phyloP scores from a whole-genome alignment of 1,140 invertebrate genomes.

The Meteorus sp. region DNA sequence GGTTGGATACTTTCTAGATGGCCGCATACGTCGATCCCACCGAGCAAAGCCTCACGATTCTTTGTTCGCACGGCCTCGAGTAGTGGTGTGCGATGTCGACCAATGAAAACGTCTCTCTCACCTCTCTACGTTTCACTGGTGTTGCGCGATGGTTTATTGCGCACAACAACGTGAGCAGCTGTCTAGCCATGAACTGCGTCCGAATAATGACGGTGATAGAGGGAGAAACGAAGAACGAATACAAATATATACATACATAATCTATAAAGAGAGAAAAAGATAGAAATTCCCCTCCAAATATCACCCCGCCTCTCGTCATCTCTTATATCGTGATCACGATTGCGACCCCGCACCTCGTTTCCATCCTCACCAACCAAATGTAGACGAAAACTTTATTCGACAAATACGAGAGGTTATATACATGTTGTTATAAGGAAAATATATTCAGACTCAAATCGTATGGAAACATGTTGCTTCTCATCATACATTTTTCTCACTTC shows the following conservation, averaged over 20 bases:
- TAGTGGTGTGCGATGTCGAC: conserved; percentile 17
- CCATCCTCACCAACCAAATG: conserved; percentile 7
- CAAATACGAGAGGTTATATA: background rate
- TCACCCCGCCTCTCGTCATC: background rate
- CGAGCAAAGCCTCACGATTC: conserved; percentile 43
- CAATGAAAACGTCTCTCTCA: background rate
- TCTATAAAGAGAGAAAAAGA: too few species aligned
- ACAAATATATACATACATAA: too few species aligned
- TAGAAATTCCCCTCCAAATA: background rate
- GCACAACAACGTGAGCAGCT: conserved; percentile 30
- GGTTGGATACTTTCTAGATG: conserved; percentile 50
- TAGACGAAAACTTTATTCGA: conserved; percentile 15
- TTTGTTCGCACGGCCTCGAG: conserved; percentile 41
- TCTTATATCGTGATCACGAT: background rate
- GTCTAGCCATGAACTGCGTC: conserved; percentile 16
- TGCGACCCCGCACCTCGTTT: conserved; percentile 10
- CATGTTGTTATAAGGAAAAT: background rate
- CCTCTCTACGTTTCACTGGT: conserved; percentile 10
- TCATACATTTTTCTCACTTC: background rate
- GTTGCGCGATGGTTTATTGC: conserved; percentile 31
- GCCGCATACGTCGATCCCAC: conserved; percentile 33
- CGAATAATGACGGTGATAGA: background rate
- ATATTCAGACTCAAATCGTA: background rate
- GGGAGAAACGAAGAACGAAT: background rate
- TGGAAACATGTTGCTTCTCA: conserved; percentile 19